Base-by-base conservation (phyloP, 2,113 vertebrate genomes). In the Glaucomys volans region DNA sequence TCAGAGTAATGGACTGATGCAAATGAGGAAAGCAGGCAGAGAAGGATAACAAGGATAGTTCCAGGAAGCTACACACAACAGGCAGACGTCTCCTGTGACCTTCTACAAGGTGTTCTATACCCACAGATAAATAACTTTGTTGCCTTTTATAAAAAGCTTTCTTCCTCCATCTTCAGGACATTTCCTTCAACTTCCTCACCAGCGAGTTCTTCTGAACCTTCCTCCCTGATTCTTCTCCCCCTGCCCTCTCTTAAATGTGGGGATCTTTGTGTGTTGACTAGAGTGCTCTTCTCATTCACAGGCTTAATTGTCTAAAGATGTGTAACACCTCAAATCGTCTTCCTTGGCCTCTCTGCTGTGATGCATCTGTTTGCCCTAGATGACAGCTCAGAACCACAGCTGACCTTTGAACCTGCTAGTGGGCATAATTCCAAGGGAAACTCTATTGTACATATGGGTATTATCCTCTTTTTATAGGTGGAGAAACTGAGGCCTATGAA, bases 21-120 rank as follows among this genome's bases (percentile, higher is more conserved):
- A 17, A 13, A 4, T 0, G 8, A 71, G 35, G 14, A 40, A 42
- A 8, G 17, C 9, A 9, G 30, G n/a, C 79, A 35, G 57, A 81
- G 13, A 69, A 77, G 35, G 42, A 11, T 0, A 13, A 10, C 8
- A 12, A 64, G 80, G 44, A 66, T 18, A 17, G 1, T 0, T 66
- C 16, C 37, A 81, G 50, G 62, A 40, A 88, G 28, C 54, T 40
- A 52, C 24, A 17, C 54, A 13, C 30, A 28, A 20, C 2, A 59
- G 2, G 24, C 4, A 7, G 18, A 35, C 22, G 32, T 20, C 37
- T 71, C 44, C 44, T 12, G 0, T 2, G 52, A 59, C 52, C 62
- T 32, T 59, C 18, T 40, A 5, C 7, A 16, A 4, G 0, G 42
- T 14, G 4, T 47, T 35, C 44, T 9, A 30, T 17, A 16, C 28